A percentile compares a stretch with the other conserved stretches of the same genome.
Conservation (phyloP, 1,140 invertebrate genomes). For the Achatina immaculata region DNA sequence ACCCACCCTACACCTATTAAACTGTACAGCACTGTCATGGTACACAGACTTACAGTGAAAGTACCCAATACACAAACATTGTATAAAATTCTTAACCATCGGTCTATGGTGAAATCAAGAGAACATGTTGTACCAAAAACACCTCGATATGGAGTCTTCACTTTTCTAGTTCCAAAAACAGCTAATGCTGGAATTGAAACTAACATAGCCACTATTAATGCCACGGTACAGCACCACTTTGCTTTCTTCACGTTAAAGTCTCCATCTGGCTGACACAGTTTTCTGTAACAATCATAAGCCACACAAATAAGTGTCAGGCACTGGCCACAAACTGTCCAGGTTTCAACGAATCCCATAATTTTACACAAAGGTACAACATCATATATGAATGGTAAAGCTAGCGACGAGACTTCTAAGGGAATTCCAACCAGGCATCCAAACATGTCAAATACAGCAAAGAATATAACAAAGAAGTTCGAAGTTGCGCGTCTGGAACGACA, state of each 20-base stretch:
- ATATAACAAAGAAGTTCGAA: slow-evolving; percentile 36
- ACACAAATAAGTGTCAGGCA: slow-evolving; percentile 32
- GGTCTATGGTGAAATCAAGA: background rate
- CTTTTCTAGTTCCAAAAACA: slow-evolving; percentile 14
- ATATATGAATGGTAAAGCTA: slow-evolving; percentile 27
- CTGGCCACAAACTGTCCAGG: slow-evolving; percentile 23
- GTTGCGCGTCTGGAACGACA: slow-evolving; percentile 28
- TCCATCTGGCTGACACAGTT: slow-evolving; percentile 14
- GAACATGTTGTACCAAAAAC: slow-evolving; percentile 18
- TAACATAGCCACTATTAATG: slow-evolving; percentile 4
- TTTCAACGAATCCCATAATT: slow-evolving; percentile 21
- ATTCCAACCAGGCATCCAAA: slow-evolving; percentile 25
- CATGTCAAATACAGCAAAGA: slow-evolving; percentile 33
- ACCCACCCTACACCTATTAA: slow-evolving; percentile 21
- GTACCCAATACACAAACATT: slow-evolving; percentile 23
- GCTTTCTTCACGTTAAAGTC: slow-evolving; percentile 31
- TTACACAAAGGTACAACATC: slow-evolving; percentile 31
- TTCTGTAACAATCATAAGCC: slow-evolving; percentile 31
- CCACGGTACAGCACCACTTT: background rate
- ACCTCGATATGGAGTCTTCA: background rate
- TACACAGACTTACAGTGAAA: slow-evolving; percentile 18
- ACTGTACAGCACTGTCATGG: slow-evolving; percentile 25
- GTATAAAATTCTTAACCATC: slow-evolving; percentile 31
- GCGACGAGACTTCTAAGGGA: background rate
- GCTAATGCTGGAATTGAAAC: slow-evolving; percentile 22